phyloP scores from a whole-genome alignment of 2,888 invertebrate species.

The Andrena chrysosceles region DNA sequence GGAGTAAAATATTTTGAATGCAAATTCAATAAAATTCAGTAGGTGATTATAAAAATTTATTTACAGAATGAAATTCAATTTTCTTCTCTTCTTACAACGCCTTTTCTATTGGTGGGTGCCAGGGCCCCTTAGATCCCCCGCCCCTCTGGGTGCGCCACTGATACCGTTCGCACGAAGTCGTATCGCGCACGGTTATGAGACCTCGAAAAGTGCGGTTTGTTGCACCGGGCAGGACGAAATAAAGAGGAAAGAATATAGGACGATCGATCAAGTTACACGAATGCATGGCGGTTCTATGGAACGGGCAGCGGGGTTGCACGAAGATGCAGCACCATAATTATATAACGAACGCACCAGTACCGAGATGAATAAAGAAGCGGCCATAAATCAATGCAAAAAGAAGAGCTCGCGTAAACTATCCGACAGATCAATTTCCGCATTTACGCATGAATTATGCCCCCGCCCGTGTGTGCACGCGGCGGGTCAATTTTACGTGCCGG shows the following conservation, averaged over 20 bases:
- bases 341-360: slow-evolving; percentile 46
- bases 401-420: slow-evolving; percentile 61
- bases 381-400: slow-evolving; percentile 62
- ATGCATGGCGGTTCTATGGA: slow-evolving; percentile 62
- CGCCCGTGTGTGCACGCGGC: slow-evolving; percentile 30
- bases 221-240: slow-evolving; percentile 44
- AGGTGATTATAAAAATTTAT: no score
- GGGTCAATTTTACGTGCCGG: slow-evolving; percentile 67
- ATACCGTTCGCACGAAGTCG: slow-evolving; percentile 14
- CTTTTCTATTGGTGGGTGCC: no score
- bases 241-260: slow-evolving; percentile 20
- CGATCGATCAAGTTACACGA: slow-evolving; percentile 44
- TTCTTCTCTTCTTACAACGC: no score
- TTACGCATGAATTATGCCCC: slow-evolving; percentile 50
- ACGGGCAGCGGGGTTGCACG: slow-evolving; percentile 61
- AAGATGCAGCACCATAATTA: slow-evolving; percentile 54
- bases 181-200: slow-evolving; percentile 1
- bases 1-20: no score
- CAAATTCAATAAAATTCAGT: no score
- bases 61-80: no score
- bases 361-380: slow-evolving; percentile 58
- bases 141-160: no score
- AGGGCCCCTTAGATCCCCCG: no score
- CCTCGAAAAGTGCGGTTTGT: slow-evolving; percentile 1
- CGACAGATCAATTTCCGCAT: slow-evolving; percentile 54